Evolutionary conservation across 2,797 vertebrate species (phyloP).

Genomic region (Margarornis squamiger): DNA sequence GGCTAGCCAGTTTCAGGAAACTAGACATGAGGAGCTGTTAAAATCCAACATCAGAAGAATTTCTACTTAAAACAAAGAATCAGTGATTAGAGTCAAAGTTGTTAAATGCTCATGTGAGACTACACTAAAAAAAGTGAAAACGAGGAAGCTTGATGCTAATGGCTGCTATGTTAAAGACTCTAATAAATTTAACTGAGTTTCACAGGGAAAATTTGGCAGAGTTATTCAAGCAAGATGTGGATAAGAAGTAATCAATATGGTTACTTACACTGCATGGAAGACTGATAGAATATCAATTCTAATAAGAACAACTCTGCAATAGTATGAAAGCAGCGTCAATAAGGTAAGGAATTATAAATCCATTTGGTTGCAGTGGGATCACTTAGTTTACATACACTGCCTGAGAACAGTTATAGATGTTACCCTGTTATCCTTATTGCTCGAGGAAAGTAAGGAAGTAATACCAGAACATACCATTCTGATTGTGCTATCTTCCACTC

Average conservation of each 20-base stretch:
- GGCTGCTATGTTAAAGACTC: not conserved
- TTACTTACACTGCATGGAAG: constrained; percentile 14
- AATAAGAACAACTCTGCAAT: not conserved
- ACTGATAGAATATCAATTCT: constrained; percentile 8
- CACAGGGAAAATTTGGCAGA: not conserved
- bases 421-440: not conserved
- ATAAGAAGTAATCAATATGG: not conserved
- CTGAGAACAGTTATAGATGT: not conserved
- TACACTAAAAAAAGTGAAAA: not conserved
- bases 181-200: not conserved
- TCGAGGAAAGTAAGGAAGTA: not conserved
- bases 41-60: not conserved
- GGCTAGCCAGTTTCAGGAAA: constrained; percentile 30
- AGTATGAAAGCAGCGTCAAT: not conserved
- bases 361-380: not conserved
- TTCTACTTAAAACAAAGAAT: not conserved
- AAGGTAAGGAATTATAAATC: not conserved
- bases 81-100: not conserved
- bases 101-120: not conserved
- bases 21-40: not conserved
- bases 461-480: not conserved
- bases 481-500: not conserved
- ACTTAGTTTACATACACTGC: not conserved
- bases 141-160: not conserved
- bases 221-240: constrained; percentile 13